Base-by-base conservation (phyloP, 2,797 vertebrate species). In the Phalloptychus januarius region DNA sequence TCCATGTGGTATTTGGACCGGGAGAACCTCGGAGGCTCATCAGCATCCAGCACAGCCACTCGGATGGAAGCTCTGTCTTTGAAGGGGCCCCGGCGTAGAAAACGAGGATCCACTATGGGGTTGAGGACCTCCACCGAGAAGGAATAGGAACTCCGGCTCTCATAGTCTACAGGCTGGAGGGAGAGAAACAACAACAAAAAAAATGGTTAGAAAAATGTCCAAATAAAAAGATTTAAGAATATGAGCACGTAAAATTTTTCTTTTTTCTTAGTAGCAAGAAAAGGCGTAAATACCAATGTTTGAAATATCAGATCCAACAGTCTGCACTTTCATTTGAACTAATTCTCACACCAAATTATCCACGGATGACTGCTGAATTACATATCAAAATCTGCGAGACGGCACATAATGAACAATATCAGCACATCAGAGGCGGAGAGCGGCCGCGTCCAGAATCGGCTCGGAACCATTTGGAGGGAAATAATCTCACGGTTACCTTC, bases 71-170 rank as follows among this genome's bases (percentile, higher is more conserved):
- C 96, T 16, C 97, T 94, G 74, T 98, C 97, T 85, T 97, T 98
- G 86, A 98, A 98, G 70, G 97, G 97, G 61, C 97, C 97, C 44
- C 96, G 95, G 1, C 97, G 96, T 52, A 97, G 86, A 88, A 97
- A 98, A 52, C 96, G 96, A 2, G 97, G 97, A 84, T 98, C 97
- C 10, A 98, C 96, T 10, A 95, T 94, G 0, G 97, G 97, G 92
- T 98, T 98, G 85, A 97, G 95, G 48, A 97, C 97, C 86, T 98
- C 97, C 76, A 98, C 97, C 0, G 96, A 97, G 87, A 98, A 97
- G 28, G 96, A 95, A 80, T 97, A 98, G 50, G 96, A 96, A 76
- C 93, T 97, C 1, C 95, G 94, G 79, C 95, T 96, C 90, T 98
- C 97, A 2, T 97, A 98, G 94, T 98, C 97, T 0, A 98, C 95